These are phyloP conservation scores for Anomalospiza imberbis DNA, from an alignment of 2,797 vertebrate species.

Conservation along the genomic window DNA sequence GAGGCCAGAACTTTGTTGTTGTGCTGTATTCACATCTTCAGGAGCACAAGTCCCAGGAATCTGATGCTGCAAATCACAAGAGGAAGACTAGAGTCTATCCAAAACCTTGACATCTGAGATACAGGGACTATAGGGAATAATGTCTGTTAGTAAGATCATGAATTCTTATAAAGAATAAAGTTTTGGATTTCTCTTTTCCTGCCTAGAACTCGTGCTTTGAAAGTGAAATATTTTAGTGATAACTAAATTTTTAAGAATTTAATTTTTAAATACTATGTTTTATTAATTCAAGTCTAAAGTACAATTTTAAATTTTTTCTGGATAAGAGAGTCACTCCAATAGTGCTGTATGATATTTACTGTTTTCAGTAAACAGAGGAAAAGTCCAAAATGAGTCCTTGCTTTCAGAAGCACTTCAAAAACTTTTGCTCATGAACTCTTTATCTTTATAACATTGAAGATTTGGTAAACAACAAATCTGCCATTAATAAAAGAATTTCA, in stretches of 20 bases:
- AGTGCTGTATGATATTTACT: not conserved
- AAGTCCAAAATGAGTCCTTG: not conserved
- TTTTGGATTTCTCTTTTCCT: not conserved
- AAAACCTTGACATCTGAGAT: not conserved
- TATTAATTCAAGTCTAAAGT: not conserved
- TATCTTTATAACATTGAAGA: not conserved
- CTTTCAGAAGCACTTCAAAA: not conserved
- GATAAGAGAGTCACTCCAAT: not conserved
- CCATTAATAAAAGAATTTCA: not conserved
- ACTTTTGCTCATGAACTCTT: not conserved
- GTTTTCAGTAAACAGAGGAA: not conserved
- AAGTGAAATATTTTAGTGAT: not conserved
- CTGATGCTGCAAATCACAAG: not conserved
- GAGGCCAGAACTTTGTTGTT: not conserved
- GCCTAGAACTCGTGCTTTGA: not conserved
- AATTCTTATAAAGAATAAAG: not conserved
- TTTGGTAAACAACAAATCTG: not conserved
- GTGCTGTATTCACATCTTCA: rapidly evolving
- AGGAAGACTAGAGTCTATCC: not conserved
- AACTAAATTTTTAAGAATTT: not conserved
- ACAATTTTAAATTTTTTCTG: not conserved
- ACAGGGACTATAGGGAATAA: not conserved
- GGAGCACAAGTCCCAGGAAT: not conserved
- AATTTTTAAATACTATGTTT: not conserved
- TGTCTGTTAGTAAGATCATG: not conserved